phyloP scores from a whole-genome alignment of 2,797 vertebrate genomes.

The Sciurus vulgaris region DNA sequence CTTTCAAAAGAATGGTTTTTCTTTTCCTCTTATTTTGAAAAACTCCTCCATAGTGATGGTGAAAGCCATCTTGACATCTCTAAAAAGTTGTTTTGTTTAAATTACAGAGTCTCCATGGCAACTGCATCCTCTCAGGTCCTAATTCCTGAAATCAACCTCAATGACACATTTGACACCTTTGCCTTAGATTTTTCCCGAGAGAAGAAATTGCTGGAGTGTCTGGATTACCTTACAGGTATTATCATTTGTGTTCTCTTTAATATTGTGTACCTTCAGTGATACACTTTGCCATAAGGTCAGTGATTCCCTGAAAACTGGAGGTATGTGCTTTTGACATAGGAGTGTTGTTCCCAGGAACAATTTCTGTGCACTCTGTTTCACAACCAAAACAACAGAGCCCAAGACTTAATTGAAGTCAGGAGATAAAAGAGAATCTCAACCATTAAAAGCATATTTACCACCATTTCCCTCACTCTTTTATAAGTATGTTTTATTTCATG shows the following conservation, averaged over 20 bases:
- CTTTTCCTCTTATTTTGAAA: constrained; percentile 29
- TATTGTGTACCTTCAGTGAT: not conserved
- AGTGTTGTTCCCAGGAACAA: not conserved
- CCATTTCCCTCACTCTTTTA: not conserved
- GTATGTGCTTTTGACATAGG: not conserved
- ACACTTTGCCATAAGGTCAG: constrained; percentile 15
- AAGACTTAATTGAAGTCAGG: not conserved
- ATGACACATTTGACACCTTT: constrained; percentile 98
- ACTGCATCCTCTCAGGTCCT: constrained; percentile 98
- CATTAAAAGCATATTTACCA: not conserved
- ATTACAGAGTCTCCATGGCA: constrained; percentile 97
- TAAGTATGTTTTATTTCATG: not conserved
- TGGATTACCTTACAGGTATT: constrained; percentile 99
- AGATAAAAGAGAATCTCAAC: not conserved
- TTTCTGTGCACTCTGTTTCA: not conserved
- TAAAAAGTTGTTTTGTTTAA: constrained; percentile 82
- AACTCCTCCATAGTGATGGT: not conserved
- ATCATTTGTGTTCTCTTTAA: constrained; percentile 57
- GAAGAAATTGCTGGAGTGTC: constrained; percentile 97
- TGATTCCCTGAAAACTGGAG: constrained; percentile 33
- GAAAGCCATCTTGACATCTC: constrained; percentile 56
- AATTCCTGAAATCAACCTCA: constrained; percentile 98
- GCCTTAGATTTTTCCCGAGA: constrained; percentile 98
- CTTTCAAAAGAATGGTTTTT: constrained; percentile 27
- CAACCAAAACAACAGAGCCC: not conserved